These are phyloP conservation scores for Ecdyonurus torrentis DNA, from an alignment of 2,888 invertebrate genomes.

Conservation along the genomic window DNA sequence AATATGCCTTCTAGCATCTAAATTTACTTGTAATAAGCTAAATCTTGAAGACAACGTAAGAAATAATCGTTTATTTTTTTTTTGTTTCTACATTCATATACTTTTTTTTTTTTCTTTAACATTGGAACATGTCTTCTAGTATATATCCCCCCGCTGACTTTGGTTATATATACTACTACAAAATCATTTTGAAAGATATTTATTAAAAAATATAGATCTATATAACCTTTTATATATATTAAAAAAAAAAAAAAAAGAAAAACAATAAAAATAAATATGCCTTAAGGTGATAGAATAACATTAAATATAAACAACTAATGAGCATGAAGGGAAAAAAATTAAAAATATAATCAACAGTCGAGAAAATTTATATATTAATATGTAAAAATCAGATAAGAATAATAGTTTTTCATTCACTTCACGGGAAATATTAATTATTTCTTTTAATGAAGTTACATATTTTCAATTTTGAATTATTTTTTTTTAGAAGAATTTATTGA, in stretches of 20 bases:
- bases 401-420: background rate
- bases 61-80: background rate
- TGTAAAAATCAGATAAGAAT: background rate
- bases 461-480: no score
- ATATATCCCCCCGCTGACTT: background rate
- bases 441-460: no score
- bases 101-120: background rate
- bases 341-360: background rate
- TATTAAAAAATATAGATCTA: background rate
- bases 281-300: background rate
- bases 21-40: no score
- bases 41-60: background rate
- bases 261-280: no score
- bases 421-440: no score
- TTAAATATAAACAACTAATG: background rate
- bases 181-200: background rate
- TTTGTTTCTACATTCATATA: background rate
- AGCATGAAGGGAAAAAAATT: background rate
- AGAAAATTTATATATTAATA: background rate
- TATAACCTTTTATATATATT: no score
- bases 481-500: no score
- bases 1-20: no score
- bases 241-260: no score
- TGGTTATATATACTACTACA: background rate
- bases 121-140: background rate